phyloP scores from a whole-genome alignment of 64 coral and sea anemone species.

The Dendronephthya gigantea region DNA sequence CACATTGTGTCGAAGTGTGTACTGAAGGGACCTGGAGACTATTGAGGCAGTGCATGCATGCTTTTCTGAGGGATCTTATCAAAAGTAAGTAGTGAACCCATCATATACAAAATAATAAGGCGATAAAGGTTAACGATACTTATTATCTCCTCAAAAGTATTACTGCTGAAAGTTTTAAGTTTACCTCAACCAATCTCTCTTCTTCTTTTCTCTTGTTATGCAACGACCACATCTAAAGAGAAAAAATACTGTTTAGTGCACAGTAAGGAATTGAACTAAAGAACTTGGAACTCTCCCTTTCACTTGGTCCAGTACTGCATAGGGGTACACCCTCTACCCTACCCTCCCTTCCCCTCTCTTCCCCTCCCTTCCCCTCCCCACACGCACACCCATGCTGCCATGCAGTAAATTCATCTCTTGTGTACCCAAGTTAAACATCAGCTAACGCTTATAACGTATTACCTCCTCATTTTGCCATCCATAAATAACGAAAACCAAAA shows the following conservation, averaged over 20 bases:
- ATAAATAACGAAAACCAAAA: conserved; percentile 2
- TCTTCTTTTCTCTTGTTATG: not conserved
- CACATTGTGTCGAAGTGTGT: too few relatives aligned
- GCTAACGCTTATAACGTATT: not conserved
- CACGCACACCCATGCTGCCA: too few relatives aligned
- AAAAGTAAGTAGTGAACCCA: too few relatives aligned
- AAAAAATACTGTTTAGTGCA: not conserved
- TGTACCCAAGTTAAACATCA: not conserved
- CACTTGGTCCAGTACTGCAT: not conserved
- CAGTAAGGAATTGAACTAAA: not conserved
- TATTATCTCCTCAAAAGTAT: not conserved
- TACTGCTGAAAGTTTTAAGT: not conserved
- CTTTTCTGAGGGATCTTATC: too few relatives aligned
- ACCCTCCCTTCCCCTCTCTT: too few relatives aligned
- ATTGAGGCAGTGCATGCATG: too few relatives aligned
- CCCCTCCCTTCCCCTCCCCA: too few relatives aligned
- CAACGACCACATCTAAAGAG: not conserved
- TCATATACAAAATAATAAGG: too few relatives aligned
- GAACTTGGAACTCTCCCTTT: not conserved
- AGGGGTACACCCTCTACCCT: too few relatives aligned
- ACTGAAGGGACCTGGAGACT: too few relatives aligned
- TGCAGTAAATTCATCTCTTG: not conserved
- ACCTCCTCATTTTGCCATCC: conserved; percentile 12
- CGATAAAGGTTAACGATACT: too few relatives aligned
- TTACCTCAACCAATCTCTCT: not conserved